Base-by-base conservation (phyloP, 1,140 invertebrate species). In the Heliconius himera region DNA sequence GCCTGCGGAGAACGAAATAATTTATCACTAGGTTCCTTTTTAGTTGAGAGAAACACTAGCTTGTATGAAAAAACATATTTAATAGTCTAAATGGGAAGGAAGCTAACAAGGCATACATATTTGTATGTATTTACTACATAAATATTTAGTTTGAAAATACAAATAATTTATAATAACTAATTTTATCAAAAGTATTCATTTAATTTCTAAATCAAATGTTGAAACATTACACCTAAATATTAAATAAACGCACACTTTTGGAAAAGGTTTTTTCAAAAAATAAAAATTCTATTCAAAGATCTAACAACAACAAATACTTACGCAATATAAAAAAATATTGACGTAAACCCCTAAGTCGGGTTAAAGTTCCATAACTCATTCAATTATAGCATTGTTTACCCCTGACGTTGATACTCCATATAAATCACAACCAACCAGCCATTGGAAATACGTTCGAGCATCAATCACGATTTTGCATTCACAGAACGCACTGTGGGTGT, bases 401-500 rank as follows among this genome's bases (percentile, higher is more conserved):
- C 60, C 26, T 66, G 60, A 66, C 60, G 22, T 51, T 54, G 22
- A 56, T 56, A 75, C 60, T 3, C 22, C 8, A 9, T 38, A 75
- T 75, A 75, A 75, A 75, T 75, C 74, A 66, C 13, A 60, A 8
- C n/a, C 36, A 60, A 75, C 54, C 33, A 75, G 54, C 74, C 49
- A 36, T 26, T 66, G 54, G 33, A 66, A 26, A 26, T 75, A 38
- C 36, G 54, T 33, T 38, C 36, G 60, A 18, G 60, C 74, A 41
- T 75, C 74, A 75, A 75, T 66, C 74, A 75, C 49, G 18, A 54
- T 54, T 38, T 29, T 29, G 60, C 60, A 66, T 66, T 66, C 22
- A 66, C 60, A 29, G 26, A 76, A 49, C 26, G 20, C 56, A 38
- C 74, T 26, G 74, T 76, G 74, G 74, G 54, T 66, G 51, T 38